phyloP scores from a whole-genome alignment of 2,888 invertebrate genomes.

The Alloscopus bannaensis region DNA sequence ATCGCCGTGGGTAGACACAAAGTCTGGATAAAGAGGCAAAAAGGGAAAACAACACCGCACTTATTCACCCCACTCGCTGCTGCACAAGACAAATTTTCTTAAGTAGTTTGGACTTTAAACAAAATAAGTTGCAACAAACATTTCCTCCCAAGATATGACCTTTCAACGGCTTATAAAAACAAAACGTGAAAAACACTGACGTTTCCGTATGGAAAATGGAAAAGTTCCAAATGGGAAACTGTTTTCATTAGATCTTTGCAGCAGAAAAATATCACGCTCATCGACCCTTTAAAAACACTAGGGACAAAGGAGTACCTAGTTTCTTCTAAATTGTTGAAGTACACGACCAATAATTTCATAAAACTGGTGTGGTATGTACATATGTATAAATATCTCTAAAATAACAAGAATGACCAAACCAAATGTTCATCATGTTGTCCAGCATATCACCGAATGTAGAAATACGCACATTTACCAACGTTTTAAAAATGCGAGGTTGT shows the following conservation, averaged over 20 bases:
- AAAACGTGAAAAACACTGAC: slow-evolving; percentile 22
- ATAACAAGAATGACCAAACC: slow-evolving; percentile 52
- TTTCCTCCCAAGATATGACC: slow-evolving; percentile 20
- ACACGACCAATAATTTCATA: too few relatives aligned
- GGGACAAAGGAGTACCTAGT: too few relatives aligned
- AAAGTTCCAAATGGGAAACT: slow-evolving; percentile 34
- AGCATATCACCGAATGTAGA: slow-evolving; percentile 5
- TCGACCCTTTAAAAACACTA: slow-evolving; percentile 7
- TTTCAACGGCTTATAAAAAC: slow-evolving; percentile 48
- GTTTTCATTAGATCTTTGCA: slow-evolving; percentile 35
- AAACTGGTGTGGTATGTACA: too few relatives aligned
- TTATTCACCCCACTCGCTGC: neutral
- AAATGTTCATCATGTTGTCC: slow-evolving; percentile 36
- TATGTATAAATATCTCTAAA: too few relatives aligned
- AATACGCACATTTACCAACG: neutral
- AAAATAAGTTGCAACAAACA: slow-evolving; percentile 40
- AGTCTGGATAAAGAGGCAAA: too few relatives aligned
- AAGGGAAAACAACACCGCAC: neutral
- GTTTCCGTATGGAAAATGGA: slow-evolving; percentile 8
- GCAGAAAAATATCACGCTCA: too few relatives aligned
- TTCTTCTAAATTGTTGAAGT: too few relatives aligned
- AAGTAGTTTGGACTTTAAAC: slow-evolving; percentile 53
- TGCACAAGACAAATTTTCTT: slow-evolving; percentile 43
- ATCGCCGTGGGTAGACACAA: too few relatives aligned
- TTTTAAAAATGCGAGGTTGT: neutral